These are phyloP conservation scores for Lethenteron camtschaticum DNA, from an alignment of 2,113 vertebrate genomes.

Conservation along the genomic window DNA sequence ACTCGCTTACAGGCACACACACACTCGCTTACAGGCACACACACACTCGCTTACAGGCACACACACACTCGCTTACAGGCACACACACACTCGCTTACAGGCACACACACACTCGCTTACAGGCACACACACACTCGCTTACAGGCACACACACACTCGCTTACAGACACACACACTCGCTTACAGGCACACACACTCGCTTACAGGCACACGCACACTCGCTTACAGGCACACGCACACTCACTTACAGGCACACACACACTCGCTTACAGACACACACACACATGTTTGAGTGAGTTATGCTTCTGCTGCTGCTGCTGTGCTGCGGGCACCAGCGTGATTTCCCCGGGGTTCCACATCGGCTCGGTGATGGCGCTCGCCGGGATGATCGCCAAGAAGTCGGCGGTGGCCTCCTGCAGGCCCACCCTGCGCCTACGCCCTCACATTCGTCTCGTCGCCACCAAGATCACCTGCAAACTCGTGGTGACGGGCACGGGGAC, in stretches of 20 bases:
- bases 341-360: constrained; percentile 68
- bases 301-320: neutral
- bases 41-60: too few relatives aligned
- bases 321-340: constrained; percentile 61
- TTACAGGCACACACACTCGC: neutral
- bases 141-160: neutral
- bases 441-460: constrained; percentile 66
- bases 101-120: neutral
- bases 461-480: constrained; percentile 83
- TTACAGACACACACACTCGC: neutral
- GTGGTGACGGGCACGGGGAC: constrained; percentile 32
- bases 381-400: constrained; percentile 83
- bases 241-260: too few relatives aligned
- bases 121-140: neutral
- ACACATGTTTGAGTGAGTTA: too few relatives aligned
- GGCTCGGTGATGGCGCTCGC: constrained; percentile 56
- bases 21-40: too few relatives aligned
- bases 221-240: neutral
- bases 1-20: too few relatives aligned
- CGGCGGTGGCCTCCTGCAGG: constrained; percentile 36
- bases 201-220: neutral
- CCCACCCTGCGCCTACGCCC: constrained; percentile 62
- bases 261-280: too few relatives aligned
- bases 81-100: too few relatives aligned
- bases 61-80: too few relatives aligned